Evolutionary conservation across 2,797 vertebrate species (phyloP), one percentile per base, ranked within the genome.

Genomic region (Sebastes taczanowskii): DNA sequence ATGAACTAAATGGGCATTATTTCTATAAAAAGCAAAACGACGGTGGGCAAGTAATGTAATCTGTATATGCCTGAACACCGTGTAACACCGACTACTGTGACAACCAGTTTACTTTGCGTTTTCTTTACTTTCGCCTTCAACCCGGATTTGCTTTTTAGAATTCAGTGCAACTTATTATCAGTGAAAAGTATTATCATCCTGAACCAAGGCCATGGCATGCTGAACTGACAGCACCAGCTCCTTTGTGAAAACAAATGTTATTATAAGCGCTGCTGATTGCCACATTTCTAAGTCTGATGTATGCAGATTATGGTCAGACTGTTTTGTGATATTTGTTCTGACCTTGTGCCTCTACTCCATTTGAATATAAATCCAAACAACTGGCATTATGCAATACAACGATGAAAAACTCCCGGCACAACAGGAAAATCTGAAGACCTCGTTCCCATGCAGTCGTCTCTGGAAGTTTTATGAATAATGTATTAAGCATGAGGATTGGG

Each of bases 381-480:
- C 16, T 61, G 35, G n/a, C 25, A 71, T 84, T 78, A 55, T 74
- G 52, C 69, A 77, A 68, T 27, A 73, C 62, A 60, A 71, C 38
- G 27, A 75, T 34, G 38, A 86, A 75, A 85, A 81, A 52, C 29
- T 61, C 55, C 73, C 78, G 77, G 69, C 66, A 71, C 81, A 81
- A 84, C 64, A 74, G 62, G 55, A 56, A 82, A 83, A 61, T 59
- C 34, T 63, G 71, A 74, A 81, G 67, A 80, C 66, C 38, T 76
- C 27, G 78, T 82, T 82, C 72, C 46, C 34, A 56, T 85, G 65
- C 81, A 69, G 52, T 77, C 11, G 2, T 86, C 66, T 75, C 9
- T 67, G 65, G 55, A 85, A 8, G 67, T 86, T 65, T 69, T 34
- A 88, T 91, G 85, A 89, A 90, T 92, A 86, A 91, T 91, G 82